phyloP scores from a whole-genome alignment of 2,797 vertebrate genomes.

The Otolemur crassicaudatus region DNA sequence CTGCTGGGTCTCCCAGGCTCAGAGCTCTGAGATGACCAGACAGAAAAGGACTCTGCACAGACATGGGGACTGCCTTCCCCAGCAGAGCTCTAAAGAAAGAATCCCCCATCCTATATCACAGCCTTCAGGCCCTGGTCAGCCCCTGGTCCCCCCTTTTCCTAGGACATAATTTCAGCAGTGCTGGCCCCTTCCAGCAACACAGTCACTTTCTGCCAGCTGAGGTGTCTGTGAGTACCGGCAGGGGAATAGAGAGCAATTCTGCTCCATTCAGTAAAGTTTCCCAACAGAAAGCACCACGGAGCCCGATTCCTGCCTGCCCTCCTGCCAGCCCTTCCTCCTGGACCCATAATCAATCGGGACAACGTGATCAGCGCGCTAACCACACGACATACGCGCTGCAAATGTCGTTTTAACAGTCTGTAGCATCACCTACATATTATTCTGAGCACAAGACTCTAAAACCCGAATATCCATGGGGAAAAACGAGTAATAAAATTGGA shows the following conservation, averaged over 20 bases:
- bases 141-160: not conserved
- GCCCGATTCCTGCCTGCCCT: not conserved
- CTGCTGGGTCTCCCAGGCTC: constrained; percentile 84
- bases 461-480: not conserved
- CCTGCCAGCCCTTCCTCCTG: not conserved
- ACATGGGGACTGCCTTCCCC: constrained; percentile 86
- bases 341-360: not conserved
- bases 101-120: constrained; percentile 75
- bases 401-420: constrained; percentile 41
- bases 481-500: not conserved
- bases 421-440: constrained; percentile 64
- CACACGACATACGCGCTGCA: not conserved
- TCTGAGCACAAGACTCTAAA: constrained; percentile 61
- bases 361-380: not conserved
- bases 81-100: constrained; percentile 69
- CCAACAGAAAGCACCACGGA: constrained; percentile 10
- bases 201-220: constrained; percentile 43
- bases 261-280: constrained; percentile 67
- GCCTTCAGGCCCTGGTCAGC: not conserved
- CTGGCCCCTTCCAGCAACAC: not conserved
- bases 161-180: constrained; percentile 52
- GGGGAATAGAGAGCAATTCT: constrained; percentile 36
- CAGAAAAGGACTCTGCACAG: constrained; percentile 85
- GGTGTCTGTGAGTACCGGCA: constrained; percentile 32
- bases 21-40: constrained; percentile 86